These are phyloP conservation scores for Camelus bactrianus DNA, from an alignment of 2,113 vertebrate genomes.

Conservation along the genomic window DNA sequence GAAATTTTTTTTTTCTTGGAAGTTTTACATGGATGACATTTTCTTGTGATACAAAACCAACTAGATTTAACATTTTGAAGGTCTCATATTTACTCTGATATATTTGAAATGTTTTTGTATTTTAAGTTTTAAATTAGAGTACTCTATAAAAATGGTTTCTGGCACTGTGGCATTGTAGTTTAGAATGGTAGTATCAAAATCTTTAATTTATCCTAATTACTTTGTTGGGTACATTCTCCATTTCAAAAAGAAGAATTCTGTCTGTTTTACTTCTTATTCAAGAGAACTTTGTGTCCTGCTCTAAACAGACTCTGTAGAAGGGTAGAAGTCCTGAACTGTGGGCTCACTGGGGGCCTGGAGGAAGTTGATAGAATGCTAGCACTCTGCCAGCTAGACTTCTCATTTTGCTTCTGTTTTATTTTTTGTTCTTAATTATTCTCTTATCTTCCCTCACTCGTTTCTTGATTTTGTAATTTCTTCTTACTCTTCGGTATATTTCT, in stretches of 20 bases:
- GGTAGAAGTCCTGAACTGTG: neutral
- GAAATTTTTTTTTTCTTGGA: neutral
- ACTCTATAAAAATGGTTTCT: constrained; percentile 38
- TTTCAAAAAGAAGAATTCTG: constrained; percentile 23
- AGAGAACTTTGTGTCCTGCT: constrained; percentile 6
- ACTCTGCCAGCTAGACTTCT: neutral
- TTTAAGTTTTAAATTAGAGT: constrained; percentile 45
- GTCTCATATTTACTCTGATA: neutral
- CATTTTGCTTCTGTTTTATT: constrained; percentile 31
- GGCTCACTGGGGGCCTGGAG: neutral
- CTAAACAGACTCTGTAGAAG: constrained; percentile 37
- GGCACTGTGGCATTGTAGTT: constrained; percentile 6
- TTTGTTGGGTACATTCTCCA: constrained; percentile 10
- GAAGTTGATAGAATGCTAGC: neutral
- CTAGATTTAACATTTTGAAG: constrained; percentile 11
- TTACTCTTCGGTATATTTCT: neutral
- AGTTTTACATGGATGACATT: constrained; percentile 18
- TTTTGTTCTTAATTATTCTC: neutral
- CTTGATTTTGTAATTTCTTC: neutral
- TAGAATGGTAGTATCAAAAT: constrained; percentile 22
- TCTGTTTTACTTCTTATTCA: constrained; percentile 39
- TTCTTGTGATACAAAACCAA: constrained; percentile 40
- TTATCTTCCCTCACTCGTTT: neutral
- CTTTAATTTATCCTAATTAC: neutral
- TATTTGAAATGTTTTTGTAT: constrained; percentile 11